Evolutionary conservation across 2,888 invertebrate species (phyloP), one percentile per base, ranked within the genome.

Genomic region (Conomelus anceps): DNA sequence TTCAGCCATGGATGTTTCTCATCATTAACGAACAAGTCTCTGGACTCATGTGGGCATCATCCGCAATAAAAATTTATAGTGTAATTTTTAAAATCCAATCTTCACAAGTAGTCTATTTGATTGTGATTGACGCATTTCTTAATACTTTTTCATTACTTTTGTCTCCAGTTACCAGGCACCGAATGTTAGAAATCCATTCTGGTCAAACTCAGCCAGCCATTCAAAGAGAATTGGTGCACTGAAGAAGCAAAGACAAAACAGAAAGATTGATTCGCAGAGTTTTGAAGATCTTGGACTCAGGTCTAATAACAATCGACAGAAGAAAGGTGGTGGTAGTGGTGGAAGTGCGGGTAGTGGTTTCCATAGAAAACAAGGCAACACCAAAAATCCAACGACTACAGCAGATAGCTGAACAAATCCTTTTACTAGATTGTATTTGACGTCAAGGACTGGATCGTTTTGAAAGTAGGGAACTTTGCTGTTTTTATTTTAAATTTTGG

Each of bases 81-180:
- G n/a, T n/a, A n/a, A n/a, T n/a, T n/a, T n/a, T n/a, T n/a, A n/a
- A n/a, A n/a, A n/a, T n/a, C n/a, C n/a, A n/a, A n/a, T n/a, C n/a
- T n/a, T n/a, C n/a, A n/a, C n/a, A n/a, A n/a, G n/a, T n/a, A n/a
- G n/a, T n/a, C n/a, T n/a, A n/a, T n/a, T 84, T n/a, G n/a, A n/a
- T 85, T 11, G n/a, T 13, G 22, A 3, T 11, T 85, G 20, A 84
- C 23, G 22, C 9, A 7, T 20, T n/a, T 34, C 22, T 26, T 41
- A 41, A 23, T 3, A 26, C 22, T 22, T 34, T 20, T 84, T 17
- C n/a, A n/a, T n/a, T n/a, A 89, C 84, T 89, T 91, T 91, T 91
- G 90, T 91, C 92, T 91, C 89, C 92, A 95, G 95, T 84, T 95
- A 95, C 91, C 95, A 95, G 92, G 93, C 93, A 86, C 91, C 94